Evolutionary conservation across 2,113 vertebrate genomes (phyloP).

Genomic region (Leuciscus idus): DNA sequence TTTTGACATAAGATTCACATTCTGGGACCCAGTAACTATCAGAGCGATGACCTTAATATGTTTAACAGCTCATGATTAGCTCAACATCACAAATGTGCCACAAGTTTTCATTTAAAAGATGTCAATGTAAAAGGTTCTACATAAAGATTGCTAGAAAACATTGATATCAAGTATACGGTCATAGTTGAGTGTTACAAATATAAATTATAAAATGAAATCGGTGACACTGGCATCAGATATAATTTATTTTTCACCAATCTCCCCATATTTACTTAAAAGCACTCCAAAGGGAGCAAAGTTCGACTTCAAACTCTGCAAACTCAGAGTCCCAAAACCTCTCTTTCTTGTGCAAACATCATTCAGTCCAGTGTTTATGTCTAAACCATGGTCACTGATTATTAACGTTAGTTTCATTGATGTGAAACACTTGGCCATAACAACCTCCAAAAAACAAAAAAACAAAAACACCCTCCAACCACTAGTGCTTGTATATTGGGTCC

Average conservation of each 20-base stretch:
- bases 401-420: not conserved
- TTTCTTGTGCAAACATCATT: slow-evolving; percentile 35
- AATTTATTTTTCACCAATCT: slow-evolving; percentile 10
- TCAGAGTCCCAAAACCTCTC: slow-evolving; percentile 10
- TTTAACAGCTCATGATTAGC: slow-evolving; percentile 2
- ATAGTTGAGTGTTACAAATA: slow-evolving; percentile 44
- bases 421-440: slow-evolving; percentile 22
- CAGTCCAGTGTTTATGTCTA: slow-evolving; percentile 23
- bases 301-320: slow-evolving; percentile 34
- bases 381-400: slow-evolving; percentile 16
- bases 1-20: not conserved
- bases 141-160: slow-evolving; percentile 15
- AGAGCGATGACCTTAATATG: not conserved
- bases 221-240: slow-evolving; percentile 51
- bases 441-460: not conserved
- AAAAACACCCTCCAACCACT: not conserved
- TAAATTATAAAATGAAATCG: slow-evolving; percentile 53
- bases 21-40: slow-evolving; percentile 4
- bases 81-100: not conserved
- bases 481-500: not conserved
- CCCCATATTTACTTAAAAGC: slow-evolving; percentile 42
- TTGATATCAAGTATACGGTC: not conserved
- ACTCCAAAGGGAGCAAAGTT: slow-evolving; percentile 34
- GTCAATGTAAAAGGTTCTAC: slow-evolving; percentile 33
- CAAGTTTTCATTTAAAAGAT: not conserved